Evolutionary conservation across 2,113 vertebrate species (phyloP).

Genomic region (Aptenodytes forsteri): DNA sequence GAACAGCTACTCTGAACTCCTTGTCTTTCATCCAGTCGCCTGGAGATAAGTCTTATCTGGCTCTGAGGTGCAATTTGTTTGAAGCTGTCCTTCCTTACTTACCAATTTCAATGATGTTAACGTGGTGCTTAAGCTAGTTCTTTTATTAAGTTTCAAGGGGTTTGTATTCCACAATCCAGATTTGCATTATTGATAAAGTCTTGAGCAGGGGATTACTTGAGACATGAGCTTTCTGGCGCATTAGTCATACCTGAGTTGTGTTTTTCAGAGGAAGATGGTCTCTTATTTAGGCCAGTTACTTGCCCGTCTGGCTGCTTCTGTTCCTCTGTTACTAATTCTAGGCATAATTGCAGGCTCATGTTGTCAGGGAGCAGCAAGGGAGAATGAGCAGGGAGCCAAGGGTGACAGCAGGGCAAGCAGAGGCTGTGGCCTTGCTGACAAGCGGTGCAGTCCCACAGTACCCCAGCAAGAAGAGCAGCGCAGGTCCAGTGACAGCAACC

Average conservation of each 20-base stretch:
- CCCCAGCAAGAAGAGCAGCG: neutral
- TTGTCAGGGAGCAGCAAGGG: neutral
- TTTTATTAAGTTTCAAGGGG: conserved; percentile 35
- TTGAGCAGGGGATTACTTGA: conserved; percentile 48
- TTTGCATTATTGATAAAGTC: conserved; percentile 55
- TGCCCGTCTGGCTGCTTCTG: neutral
- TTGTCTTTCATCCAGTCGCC: neutral
- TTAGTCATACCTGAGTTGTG: conserved; percentile 29
- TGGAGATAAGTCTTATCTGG: conserved; percentile 4
- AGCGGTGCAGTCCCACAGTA: neutral
- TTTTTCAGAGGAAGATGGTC: neutral
- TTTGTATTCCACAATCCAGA: conserved; percentile 48
- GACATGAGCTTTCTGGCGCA: neutral
- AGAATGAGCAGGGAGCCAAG: neutral
- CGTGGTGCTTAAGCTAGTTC: conserved; percentile 16
- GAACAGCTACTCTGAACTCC: neutral
- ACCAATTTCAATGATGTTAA: conserved; percentile 31
- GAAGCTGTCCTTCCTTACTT: conserved; percentile 1
- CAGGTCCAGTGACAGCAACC: neutral
- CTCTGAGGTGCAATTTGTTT: conserved; percentile 13
- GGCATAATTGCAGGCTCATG: neutral
- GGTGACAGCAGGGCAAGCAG: neutral
- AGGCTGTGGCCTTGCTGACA: neutral
- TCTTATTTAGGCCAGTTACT: neutral
- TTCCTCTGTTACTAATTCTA: neutral